Conservation (phyloP, 1,140 invertebrate species). For the Zaprionus camerounensis region DNA sequence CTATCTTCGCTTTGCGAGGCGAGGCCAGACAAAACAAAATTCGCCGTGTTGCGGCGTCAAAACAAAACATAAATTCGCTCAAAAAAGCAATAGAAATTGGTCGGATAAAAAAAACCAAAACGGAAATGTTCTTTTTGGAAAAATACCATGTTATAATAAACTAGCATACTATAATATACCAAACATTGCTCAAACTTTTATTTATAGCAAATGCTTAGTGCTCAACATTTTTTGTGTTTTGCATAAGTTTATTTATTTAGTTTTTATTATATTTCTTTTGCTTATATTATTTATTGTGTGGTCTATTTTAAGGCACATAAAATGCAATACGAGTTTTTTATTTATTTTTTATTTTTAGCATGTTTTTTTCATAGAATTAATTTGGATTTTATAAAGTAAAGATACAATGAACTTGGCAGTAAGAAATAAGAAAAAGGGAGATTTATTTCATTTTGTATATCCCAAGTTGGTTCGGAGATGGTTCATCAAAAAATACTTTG, state of each 20-base stretch:
- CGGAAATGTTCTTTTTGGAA: constrained; percentile 68
- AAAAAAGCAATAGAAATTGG: constrained; percentile 7
- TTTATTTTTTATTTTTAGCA: constrained; percentile 18
- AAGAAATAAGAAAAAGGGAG: not conserved
- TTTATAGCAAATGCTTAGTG: constrained; percentile 50
- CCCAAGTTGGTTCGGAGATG: not conserved
- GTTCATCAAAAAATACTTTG: not conserved
- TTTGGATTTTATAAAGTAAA: not conserved
- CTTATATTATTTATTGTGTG: constrained; percentile 33
- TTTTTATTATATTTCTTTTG: constrained; percentile 25
- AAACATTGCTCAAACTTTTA: constrained; percentile 41
- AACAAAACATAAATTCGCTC: constrained; percentile 44
- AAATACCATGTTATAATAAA: constrained; percentile 13
- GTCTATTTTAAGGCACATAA: constrained; percentile 9
- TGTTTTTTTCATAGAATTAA: not conserved
- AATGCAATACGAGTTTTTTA: constrained; percentile 4
- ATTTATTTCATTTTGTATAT: not conserved
- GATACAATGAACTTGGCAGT: constrained; percentile 21
- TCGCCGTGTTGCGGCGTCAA: constrained; percentile 21
- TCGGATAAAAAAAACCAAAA: constrained; percentile 33
- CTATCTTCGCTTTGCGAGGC: constrained; percentile 2
- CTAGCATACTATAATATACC: not conserved
- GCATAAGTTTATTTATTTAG: constrained; percentile 54
- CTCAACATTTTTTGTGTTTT: constrained; percentile 42
- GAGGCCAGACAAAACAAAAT: not conserved